phyloP scores from a whole-genome alignment of 2,113 vertebrate species.

The Ophthalmolycus amberensis region DNA sequence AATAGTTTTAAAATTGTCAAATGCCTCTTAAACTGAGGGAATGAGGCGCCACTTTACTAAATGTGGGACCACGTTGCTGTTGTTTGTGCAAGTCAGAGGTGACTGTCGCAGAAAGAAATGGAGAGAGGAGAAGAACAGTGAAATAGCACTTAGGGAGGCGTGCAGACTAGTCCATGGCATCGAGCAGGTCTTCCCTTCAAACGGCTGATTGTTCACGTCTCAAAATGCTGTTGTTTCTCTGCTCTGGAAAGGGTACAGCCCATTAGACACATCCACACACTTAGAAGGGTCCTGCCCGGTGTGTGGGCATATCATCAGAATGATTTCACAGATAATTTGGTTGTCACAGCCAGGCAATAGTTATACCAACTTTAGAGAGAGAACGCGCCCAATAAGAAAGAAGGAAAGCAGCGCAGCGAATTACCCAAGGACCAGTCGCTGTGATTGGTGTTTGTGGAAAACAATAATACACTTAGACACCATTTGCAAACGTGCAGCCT shows the following conservation, averaged over 20 bases:
- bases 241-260: conserved; percentile 8
- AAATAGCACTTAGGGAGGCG: background rate
- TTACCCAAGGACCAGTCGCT: conserved; percentile 56
- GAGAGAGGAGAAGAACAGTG: background rate
- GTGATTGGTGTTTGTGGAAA: conserved; percentile 53
- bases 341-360: conserved; percentile 54
- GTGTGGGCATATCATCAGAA: conserved; percentile 48
- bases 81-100: background rate
- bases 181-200: background rate
- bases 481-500: background rate
- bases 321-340: conserved; percentile 73
- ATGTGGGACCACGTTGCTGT: background rate
- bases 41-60: too few relatives aligned
- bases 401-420: conserved; percentile 41
- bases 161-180: conserved; percentile 9
- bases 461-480: conserved; percentile 18
- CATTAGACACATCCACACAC: conserved; percentile 6
- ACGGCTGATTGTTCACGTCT: conserved; percentile 18
- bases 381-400: conserved; percentile 52
- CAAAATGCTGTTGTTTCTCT: conserved; percentile 14
- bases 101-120: background rate
- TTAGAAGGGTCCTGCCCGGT: conserved; percentile 41
- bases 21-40: background rate
- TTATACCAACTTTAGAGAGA: conserved; percentile 62
- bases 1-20: too few relatives aligned